These are phyloP conservation scores for Aleiodes alternator DNA, from an alignment of 2,888 invertebrate genomes.

Conservation along the genomic window DNA sequence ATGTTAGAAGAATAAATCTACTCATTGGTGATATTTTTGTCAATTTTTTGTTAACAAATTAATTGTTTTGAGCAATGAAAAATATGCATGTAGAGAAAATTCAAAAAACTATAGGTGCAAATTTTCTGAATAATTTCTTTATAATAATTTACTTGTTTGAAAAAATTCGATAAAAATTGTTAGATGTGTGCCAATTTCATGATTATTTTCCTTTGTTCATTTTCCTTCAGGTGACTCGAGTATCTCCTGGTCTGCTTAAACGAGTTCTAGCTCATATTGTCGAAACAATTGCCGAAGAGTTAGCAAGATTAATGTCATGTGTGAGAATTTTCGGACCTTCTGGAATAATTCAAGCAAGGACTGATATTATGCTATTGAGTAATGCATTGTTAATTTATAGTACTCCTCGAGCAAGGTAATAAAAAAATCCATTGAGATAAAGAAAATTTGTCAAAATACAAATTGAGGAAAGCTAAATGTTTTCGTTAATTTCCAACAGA, in stretches of 20 bases:
- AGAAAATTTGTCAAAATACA: not conserved
- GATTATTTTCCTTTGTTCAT: no score
- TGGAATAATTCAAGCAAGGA: constrained; percentile 87
- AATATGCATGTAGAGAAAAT: no score
- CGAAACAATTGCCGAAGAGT: constrained; percentile 94
- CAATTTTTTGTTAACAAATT: not conserved
- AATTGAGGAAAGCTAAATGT: constrained; percentile 15
- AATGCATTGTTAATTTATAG: constrained; percentile 82
- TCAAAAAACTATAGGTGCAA: no score
- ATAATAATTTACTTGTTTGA: constrained; percentile 4
- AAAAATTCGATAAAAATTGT: no score
- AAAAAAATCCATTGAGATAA: constrained; percentile 30
- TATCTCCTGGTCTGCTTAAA: constrained; percentile 86
- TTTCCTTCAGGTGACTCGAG: constrained; percentile 81
- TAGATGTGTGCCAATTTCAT: not conserved
- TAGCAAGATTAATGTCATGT: constrained; percentile 90
- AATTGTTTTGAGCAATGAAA: no score
- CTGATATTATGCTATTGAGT: constrained; percentile 84
- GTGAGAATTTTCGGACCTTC: constrained; percentile 82
- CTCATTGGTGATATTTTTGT: constrained; percentile 1
- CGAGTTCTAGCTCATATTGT: constrained; percentile 86
- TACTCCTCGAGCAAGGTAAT: constrained; percentile 82
- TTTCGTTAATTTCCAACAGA: constrained; percentile 70
- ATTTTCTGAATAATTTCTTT: no score
- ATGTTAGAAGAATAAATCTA: constrained; percentile 7